Evolutionary conservation across 2,113 vertebrate species (phyloP), one percentile per base, ranked within the genome.

Genomic region (Phaetusa simplex): DNA sequence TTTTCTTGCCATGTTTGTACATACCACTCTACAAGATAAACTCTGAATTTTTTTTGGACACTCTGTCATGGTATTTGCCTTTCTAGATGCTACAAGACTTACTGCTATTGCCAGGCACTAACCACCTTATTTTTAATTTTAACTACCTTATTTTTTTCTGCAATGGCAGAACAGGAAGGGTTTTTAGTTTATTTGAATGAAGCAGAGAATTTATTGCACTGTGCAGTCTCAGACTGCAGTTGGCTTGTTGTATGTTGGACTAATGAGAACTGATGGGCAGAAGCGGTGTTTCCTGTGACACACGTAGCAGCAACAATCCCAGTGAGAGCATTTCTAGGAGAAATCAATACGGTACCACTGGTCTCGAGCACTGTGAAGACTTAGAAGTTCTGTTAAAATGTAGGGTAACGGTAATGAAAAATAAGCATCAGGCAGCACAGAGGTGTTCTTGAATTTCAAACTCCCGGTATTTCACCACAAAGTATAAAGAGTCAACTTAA

Each of bases 371-470:
- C 9, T 16, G 5, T 0, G 3, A 53, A 30, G 40, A 24, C 64
- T 24, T 10, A 29, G 26, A 55, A 43, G 9, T 2, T 66, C 8
- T 26, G 47, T 43, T 49, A 58, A 69, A 38, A 52, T 2, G 11
- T 3, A 36, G 6, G 5, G 36, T 29, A 22, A 50, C 3, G 20
- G 38, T 13, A 59, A 55, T 16, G 43, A 62, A 53, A 43, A 56
- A 6, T 5, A 6, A 78, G 11, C 10, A 5, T 2, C 1, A 1
- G 82, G 53, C 38, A 79, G 72, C 34, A 69, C 1, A 3, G 42
- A 45, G 26, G 12, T 0, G 13, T 15, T 67, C 18, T 66, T 65
- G 34, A 58, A 53, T 23, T 59, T 76, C 42, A 23, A 24, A 0
- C n/a, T 71, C 38, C 34, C 29, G 12, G 0, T 40, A 22, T 70